Evolutionary conservation across 2,113 vertebrate genomes (phyloP).

Genomic region (Pristiophorus japonicus): DNA sequence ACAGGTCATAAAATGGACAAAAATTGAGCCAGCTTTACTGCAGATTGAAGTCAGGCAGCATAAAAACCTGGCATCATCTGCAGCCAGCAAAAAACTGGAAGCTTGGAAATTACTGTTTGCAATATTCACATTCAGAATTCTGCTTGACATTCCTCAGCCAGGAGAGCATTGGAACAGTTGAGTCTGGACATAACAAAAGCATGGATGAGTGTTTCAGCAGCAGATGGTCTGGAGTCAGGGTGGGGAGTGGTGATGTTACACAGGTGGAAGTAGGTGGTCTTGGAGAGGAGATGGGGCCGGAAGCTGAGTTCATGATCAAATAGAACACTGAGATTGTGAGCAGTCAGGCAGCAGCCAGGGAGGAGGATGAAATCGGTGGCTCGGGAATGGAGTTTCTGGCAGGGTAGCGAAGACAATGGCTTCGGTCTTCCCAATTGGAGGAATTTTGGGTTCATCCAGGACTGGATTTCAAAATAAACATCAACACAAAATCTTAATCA

Average conservation of each 20-base stretch:
- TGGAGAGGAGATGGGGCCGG: not conserved
- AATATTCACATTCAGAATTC: not conserved
- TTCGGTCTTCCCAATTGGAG: not conserved
- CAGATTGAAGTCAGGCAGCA: not conserved
- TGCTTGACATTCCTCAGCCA: not conserved
- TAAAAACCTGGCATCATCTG: not conserved
- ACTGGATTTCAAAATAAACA: not conserved
- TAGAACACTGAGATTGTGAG: not conserved
- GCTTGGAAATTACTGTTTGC: not conserved
- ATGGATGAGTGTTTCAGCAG: not conserved
- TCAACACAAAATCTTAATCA: not conserved
- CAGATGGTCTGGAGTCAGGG: not conserved
- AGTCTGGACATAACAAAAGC: not conserved
- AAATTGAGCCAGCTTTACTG: not conserved
- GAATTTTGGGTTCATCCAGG: not conserved
- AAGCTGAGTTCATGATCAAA: not conserved
- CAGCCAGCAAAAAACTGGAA: not conserved
- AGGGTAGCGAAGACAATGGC: not conserved
- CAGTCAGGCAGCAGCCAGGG: not conserved
- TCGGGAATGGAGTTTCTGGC: not conserved
- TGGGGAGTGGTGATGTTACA: not conserved
- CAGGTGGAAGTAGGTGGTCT: not conserved
- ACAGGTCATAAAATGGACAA: not conserved
- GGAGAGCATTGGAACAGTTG: not conserved
- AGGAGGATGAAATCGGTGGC: not conserved